Base-by-base conservation (phyloP, 2,888 invertebrate genomes). In the Metellina segmentata region DNA sequence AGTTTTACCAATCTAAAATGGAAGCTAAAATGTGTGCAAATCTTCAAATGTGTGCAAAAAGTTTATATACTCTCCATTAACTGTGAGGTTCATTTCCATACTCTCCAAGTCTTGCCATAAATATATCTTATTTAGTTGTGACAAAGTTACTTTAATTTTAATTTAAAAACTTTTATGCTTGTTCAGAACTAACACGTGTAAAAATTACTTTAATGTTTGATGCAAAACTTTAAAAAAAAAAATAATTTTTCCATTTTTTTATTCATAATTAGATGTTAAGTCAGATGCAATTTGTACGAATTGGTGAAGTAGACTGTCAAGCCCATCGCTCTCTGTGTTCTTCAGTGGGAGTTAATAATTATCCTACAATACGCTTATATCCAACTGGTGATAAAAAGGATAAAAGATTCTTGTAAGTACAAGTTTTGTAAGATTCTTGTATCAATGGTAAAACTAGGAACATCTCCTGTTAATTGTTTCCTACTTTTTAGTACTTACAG, bases 241-340 rank as follows among this genome's bases (percentile, higher is more conserved):
- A 77, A 0, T 52, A n/a, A 20, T 19, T 72, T 83, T 0, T 74
- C 74, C 34, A 19, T 51, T 79, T 85, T 78, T 74, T 51, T 34
- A 2, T 70, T n/a, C n/a, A n/a, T n/a, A n/a, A 49, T 83, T 94
- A 95, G 95, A 95, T 95, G 95, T 93, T 96, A 92, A 94, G 94
- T 71, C 94, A 95, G 82, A 95, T 96, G 51, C 94, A 95, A 19
- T 95, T 95, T 93, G 95, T 97, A 5, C 95, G 96, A 94, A 95
- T 97, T 48, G 97, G 96, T 0, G 96, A 96, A 94, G 96, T 97
- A 0, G 96, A 97, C 94, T 97, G 97, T 95, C 96, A 96, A 91
- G 95, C 95, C 8, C 95, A 97, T 94, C 93, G 94, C 0, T 94
- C 95, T 7, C 94, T 97, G 19, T 97, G 97, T 94, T 94, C 94